Evolutionary conservation across 2,888 invertebrate species (phyloP), one percentile per base, ranked within the genome.

Genomic region (Nephrotoma appendiculata): DNA sequence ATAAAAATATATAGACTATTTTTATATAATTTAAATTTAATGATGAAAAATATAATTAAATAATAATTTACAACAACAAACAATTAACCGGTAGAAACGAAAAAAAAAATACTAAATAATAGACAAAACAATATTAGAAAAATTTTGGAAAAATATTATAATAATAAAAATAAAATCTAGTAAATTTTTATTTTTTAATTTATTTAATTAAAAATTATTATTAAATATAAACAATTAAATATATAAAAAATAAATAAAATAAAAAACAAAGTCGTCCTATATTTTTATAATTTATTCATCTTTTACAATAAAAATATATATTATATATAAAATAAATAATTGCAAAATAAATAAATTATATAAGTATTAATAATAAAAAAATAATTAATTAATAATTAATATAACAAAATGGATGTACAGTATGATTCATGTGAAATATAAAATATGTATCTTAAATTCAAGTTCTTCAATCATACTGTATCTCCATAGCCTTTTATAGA

Each of bases 401-500:
- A 41, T 83, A 41, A 83, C 12, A 42, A 42, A 19, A 45, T 86
- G 44, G 44, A 86, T 86, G 44, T 19, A 86, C 44, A 86, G 44
- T 44, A 44, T 19, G 19, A 86, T 86, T 42, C 5, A 84, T 83
- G 11, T 42, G 6, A 43, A 84, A 83, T 15, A 31, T 31, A 31
- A 31, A 71, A 71, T 31, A 71, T 2, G 52, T 52, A n/a, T 71
- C 31, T 71, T 71, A 71, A 31, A 31, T 71, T 71, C 71, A 71
- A 31, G 31, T 71, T 71, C 71, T 19, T 31, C 71, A 9, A 71
- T 71, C 71, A 31, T 71, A 71, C 71, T 71, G 71, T 71, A 31
- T 57, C n/a, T 57, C 5, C 86, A 86, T 86, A 52, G 86, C 86
- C 86, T 86, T 71, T 86, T 86, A 86, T 86, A 86, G 86, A 52